Evolutionary conservation across 2,888 invertebrate species (phyloP).

Genomic region (Chromoteleia sp.): DNA sequence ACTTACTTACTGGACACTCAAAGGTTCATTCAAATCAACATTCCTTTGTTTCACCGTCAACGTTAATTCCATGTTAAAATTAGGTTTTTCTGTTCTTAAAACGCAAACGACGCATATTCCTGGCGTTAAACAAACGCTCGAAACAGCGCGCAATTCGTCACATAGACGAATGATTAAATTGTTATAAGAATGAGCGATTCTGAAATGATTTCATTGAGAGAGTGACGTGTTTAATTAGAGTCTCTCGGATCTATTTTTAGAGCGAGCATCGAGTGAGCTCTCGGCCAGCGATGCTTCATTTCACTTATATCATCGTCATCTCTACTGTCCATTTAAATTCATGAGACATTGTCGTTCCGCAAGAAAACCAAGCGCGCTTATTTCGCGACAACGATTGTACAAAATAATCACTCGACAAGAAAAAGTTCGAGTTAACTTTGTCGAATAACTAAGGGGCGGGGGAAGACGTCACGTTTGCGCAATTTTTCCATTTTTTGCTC

Average conservation of each 20-base stretch:
- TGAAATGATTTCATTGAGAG: slow-evolving; percentile 42
- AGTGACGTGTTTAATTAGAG: slow-evolving; percentile 63
- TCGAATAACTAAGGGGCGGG: neutral
- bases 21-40: too few relatives aligned
- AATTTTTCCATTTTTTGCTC: neutral
- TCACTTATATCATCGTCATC: slow-evolving; percentile 64
- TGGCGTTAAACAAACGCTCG: too few relatives aligned
- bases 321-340: slow-evolving; percentile 60
- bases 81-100: too few relatives aligned
- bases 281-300: slow-evolving; percentile 46
- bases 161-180: slow-evolving; percentile 13
- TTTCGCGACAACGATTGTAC: slow-evolving; percentile 41
- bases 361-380: slow-evolving; percentile 47
- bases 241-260: slow-evolving; percentile 55
- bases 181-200: slow-evolving; percentile 20
- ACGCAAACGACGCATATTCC: too few relatives aligned
- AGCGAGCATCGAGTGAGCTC: slow-evolving; percentile 28
- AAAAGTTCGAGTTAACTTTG: slow-evolving; percentile 14
- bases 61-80: too few relatives aligned
- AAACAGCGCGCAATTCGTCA: too few relatives aligned
- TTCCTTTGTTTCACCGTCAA: too few relatives aligned
- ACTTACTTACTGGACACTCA: too few relatives aligned
- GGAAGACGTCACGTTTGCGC: neutral
- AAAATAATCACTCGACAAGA: slow-evolving; percentile 17
- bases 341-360: slow-evolving; percentile 55